Base-by-base conservation (phyloP, 2,888 invertebrate species). In the Anoncus sp. region DNA sequence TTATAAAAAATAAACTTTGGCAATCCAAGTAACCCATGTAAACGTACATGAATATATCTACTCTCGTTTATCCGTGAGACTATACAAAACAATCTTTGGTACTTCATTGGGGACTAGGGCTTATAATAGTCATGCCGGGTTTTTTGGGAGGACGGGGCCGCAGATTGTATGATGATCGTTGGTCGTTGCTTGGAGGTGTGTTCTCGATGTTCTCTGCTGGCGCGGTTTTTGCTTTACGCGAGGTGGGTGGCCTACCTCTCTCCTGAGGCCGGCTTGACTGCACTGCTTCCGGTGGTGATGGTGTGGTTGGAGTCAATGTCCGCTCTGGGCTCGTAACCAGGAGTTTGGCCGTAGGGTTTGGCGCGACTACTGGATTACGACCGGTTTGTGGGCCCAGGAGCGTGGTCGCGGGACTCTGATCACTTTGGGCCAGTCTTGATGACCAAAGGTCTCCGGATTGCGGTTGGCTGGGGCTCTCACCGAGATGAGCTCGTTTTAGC, bases 61-160 rank as follows among this genome's bases (percentile, higher is more conserved):
- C n/a, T n/a, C n/a, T n/a, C n/a, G n/a, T n/a, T n/a, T n/a, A n/a
- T n/a, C n/a, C n/a, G n/a, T n/a, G n/a, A n/a, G n/a, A n/a, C n/a
- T n/a, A n/a, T n/a, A n/a, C n/a, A n/a, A n/a, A n/a, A n/a, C n/a
- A 31, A 40, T 20, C 20, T 49, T 49, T 1, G 43, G 43, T 49
- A 49, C 20, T 22, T 20, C 22, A 10, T 49, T 18, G 18, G 49
- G 49, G 49, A 20, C 22, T 49, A 1, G 20, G 49, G 49, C 9
- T 20, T 49, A 49, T 3, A n/a, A n/a, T n/a, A n/a, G n/a, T n/a
- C n/a, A n/a, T 1, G 18, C 20, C 10, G 18, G 20, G 49, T 2
- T 6, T 49, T 22, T 43, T 43, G 49, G 49, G 49, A n/a, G 49
- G 49, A 20, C 49, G 20, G 18, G 49, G 49, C 20, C 49, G 18